phyloP scores from a whole-genome alignment of 2,888 invertebrate species.

The Apantesis nais region DNA sequence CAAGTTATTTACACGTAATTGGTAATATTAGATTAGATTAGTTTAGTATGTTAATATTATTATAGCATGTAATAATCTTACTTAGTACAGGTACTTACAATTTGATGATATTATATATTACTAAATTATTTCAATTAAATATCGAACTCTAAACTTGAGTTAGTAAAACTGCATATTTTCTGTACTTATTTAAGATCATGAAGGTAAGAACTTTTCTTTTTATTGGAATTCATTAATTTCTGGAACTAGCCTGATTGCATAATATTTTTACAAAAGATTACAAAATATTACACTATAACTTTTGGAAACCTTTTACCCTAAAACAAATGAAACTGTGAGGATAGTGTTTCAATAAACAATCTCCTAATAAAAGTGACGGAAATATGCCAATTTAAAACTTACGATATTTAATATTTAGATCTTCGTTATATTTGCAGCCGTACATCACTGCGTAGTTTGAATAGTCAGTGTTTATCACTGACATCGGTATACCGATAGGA shows the following conservation, averaged over 20 bases:
- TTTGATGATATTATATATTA: not conserved
- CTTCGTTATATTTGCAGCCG: conserved; percentile 65
- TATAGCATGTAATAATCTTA: not conserved
- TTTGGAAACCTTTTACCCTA: too few species aligned
- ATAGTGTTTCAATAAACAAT: too few species aligned
- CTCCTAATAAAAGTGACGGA: too few species aligned
- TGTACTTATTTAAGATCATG: too few species aligned
- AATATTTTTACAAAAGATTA: too few species aligned
- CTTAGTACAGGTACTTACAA: not conserved
- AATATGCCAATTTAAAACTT: conserved; percentile 45
- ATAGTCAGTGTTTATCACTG: conserved; percentile 73
- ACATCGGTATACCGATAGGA: conserved; percentile 72
- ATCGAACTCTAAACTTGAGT: too few species aligned
- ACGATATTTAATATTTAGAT: conserved; percentile 69
- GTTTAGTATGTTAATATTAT: not conserved
- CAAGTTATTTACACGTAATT: not conserved
- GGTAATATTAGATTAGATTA: not conserved
- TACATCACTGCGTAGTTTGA: conserved; percentile 71
- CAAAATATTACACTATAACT: too few species aligned
- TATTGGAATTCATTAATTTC: too few species aligned
- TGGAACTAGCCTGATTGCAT: too few species aligned
- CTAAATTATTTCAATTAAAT: not conserved
- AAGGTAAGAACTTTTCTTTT: too few species aligned
- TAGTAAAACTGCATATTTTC: too few species aligned
- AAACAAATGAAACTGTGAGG: too few species aligned